Conservation (phyloP, 2,797 vertebrate genomes). For the Botia kubotai region DNA sequence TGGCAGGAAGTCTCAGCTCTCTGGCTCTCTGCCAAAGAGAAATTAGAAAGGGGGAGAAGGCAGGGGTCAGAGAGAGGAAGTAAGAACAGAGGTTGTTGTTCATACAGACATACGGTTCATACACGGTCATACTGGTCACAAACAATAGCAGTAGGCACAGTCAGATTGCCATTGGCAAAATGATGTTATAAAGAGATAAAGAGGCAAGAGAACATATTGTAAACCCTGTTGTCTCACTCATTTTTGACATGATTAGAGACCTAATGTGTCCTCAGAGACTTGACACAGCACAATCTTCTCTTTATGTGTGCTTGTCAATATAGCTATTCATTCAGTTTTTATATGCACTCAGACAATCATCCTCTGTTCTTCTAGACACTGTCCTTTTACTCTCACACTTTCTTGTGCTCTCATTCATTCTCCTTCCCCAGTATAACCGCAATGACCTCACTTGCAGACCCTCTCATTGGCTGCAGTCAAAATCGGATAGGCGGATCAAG, state of each 20-base stretch:
- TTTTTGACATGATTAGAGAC: background rate
- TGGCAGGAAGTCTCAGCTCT: slow-evolving; percentile 76
- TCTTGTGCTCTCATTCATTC: slow-evolving; percentile 50
- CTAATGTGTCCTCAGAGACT: slow-evolving; percentile 33
- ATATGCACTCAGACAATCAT: slow-evolving; percentile 61
- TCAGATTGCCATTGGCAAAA: slow-evolving; percentile 4
- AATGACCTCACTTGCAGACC: slow-evolving; percentile 63
- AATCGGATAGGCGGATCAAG: slow-evolving; percentile 20
- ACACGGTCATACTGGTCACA: background rate
- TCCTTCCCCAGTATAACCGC: slow-evolving; percentile 22
- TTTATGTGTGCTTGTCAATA: slow-evolving; percentile 62
- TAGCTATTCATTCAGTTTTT: slow-evolving; percentile 55
- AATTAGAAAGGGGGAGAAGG: slow-evolving; percentile 29
- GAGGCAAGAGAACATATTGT: background rate
- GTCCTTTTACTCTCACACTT: slow-evolving; percentile 26
- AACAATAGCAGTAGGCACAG: background rate
- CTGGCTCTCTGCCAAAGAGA: slow-evolving; percentile 72
- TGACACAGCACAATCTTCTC: slow-evolving; percentile 49
- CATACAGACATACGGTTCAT: too few species aligned
- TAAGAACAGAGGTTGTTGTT: background rate
- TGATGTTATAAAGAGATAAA: background rate
- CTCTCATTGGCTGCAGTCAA: slow-evolving; percentile 66
- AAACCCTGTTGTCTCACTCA: background rate
- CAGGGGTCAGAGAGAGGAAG: slow-evolving; percentile 22
- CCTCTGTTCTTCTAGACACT: slow-evolving; percentile 54